These are phyloP conservation scores for Macrotis lagotis DNA, from an alignment of 2,113 vertebrate species.

Conservation along the genomic window DNA sequence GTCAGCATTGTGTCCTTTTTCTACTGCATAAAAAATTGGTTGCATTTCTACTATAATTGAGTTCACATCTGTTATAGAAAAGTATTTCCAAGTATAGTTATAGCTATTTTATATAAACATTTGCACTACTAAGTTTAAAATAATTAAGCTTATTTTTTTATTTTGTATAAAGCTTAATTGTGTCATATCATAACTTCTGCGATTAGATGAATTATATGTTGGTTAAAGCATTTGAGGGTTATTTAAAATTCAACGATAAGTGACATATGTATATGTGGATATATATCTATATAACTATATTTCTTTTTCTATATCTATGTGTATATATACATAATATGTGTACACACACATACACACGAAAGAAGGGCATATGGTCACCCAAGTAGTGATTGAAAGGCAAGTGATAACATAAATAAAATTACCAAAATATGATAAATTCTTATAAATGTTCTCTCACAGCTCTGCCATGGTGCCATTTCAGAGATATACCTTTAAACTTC, in stretches of 20 bases:
- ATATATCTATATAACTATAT: too few species aligned
- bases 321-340: too few species aligned
- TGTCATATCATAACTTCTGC: not conserved
- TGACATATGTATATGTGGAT: not conserved
- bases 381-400: conserved; percentile 41
- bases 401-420: too few species aligned
- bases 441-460: too few species aligned
- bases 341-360: too few species aligned
- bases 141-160: not conserved
- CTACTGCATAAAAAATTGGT: not conserved
- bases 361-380: conserved; percentile 3
- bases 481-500: too few species aligned
- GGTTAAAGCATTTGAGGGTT: not conserved
- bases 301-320: too few species aligned
- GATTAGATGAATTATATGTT: not conserved
- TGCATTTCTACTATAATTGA: not conserved
- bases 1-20: not conserved
- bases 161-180: not conserved
- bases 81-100: not conserved
- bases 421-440: too few species aligned
- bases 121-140: not conserved
- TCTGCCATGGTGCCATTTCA: too few species aligned
- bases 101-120: not conserved
- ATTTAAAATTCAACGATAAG: not conserved
- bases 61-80: not conserved